Conservation (phyloP, 2,113 vertebrate species). For the Psammodynastes pulverulentus region DNA sequence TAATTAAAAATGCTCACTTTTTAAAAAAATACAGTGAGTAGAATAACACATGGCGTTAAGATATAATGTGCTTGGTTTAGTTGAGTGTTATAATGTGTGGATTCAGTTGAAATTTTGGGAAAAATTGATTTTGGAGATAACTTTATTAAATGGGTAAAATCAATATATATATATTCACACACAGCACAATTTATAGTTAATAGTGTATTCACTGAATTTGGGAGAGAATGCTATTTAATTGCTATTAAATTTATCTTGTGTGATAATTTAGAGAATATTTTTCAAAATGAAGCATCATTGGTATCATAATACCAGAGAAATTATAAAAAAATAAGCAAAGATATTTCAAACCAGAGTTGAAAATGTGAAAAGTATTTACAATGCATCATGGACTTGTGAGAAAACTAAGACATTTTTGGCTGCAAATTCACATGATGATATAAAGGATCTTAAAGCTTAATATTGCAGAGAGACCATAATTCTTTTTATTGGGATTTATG, state of each 20-base stretch:
- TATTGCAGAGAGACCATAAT: not conserved
- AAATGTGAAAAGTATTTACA: not conserved
- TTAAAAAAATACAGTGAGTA: not conserved
- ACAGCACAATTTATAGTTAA: not conserved
- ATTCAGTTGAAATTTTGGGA: not conserved
- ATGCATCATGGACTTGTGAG: not conserved
- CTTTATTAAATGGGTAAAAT: not conserved
- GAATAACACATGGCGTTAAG: not conserved
- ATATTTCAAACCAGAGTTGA: not conserved
- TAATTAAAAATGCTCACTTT: not conserved
- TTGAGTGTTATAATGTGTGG: not conserved
- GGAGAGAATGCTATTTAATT: too few relatives aligned
- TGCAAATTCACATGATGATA: not conserved
- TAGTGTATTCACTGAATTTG: not conserved
- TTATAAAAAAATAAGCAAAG: not conserved
- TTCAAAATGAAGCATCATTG: not conserved
- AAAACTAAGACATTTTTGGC: not conserved
- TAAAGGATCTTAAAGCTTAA: not conserved
- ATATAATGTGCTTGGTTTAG: not conserved
- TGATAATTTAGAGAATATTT: not conserved
- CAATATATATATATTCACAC: not conserved
- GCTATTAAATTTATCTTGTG: not conserved
- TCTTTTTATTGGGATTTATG: not conserved
- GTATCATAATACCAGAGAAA: not conserved
- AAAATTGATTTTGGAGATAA: not conserved